These are phyloP conservation scores for Drosophila equinoxialis DNA, from an alignment of 1,140 invertebrate species.

Conservation along the genomic window DNA sequence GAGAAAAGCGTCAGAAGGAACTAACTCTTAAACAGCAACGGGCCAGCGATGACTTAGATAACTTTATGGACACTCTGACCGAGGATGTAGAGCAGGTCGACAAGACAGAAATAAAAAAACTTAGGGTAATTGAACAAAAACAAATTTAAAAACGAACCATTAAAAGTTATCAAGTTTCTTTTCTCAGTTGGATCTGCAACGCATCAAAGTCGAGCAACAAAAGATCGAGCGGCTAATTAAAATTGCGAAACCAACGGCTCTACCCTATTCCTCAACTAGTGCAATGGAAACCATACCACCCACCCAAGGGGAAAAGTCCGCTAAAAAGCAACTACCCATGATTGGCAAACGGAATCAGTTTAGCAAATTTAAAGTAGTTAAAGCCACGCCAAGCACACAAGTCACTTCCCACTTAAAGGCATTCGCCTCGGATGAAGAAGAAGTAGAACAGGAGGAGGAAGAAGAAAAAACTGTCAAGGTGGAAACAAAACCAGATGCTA, in stretches of 20 bases:
- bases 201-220: constrained; percentile 88
- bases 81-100: constrained; percentile 81
- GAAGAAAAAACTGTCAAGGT: constrained; percentile 23
- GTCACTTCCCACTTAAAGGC: constrained; percentile 41
- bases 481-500: constrained; percentile 16
- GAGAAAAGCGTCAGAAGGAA: constrained; percentile 78
- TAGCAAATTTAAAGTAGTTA: constrained; percentile 75
- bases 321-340: constrained; percentile 72
- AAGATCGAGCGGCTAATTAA: constrained; percentile 89
- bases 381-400: constrained; percentile 31
- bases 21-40: constrained; percentile 83
- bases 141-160: no score
- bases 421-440: constrained; percentile 77
- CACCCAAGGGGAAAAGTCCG: background rate
- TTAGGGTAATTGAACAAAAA: constrained; percentile 82
- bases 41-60: constrained; percentile 86
- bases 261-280: constrained; percentile 25
- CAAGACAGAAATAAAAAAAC: constrained; percentile 84
- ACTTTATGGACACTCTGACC: constrained; percentile 88
- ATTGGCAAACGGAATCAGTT: constrained; percentile 81
- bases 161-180: background rate
- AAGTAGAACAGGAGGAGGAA: constrained; percentile 78
- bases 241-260: constrained; percentile 87
- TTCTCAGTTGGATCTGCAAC: constrained; percentile 86
- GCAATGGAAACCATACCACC: background rate